Percentiles rank a stretch among this genome's conserved stretches.
These are phyloP conservation scores for Eptatretus atami DNA, from an alignment of 2,797 vertebrate species.

Conservation along the genomic window DNA sequence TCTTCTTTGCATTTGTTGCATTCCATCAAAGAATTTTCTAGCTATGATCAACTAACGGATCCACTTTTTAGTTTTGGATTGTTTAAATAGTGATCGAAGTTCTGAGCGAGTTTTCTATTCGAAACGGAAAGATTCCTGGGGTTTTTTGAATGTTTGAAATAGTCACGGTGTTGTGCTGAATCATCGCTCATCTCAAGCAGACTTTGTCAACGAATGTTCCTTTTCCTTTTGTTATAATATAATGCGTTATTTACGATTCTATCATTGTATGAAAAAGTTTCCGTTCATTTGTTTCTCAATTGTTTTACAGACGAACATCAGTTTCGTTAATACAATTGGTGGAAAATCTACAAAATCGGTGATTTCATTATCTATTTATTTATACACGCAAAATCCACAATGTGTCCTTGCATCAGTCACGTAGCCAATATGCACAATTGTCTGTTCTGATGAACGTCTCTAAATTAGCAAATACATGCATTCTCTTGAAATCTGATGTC, in stretches of 20 bases:
- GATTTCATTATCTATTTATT: constrained; percentile 13
- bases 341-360: constrained; percentile 20
- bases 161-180: no score
- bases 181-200: no score
- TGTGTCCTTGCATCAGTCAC: no score
- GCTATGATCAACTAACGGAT: no score
- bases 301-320: constrained; percentile 19
- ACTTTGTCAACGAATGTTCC: neutral
- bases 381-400: no score
- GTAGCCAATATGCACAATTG: no score
- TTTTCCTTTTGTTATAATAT: neutral
- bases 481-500: no score
- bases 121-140: neutral
- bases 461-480: no score
- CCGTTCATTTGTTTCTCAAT: constrained; percentile 9
- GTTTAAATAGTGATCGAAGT: neutral
- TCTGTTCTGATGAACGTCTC: no score
- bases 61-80: neutral
- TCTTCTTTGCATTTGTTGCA: no score
- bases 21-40: no score
- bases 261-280: neutral
- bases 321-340: constrained; percentile 22
- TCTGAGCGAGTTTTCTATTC: neutral
- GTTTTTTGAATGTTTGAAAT: no score
- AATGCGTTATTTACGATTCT: neutral